A percentile compares a stretch with the other conserved stretches of the same genome.
phyloP scores from a whole-genome alignment of 2,797 vertebrate genomes.

The Xerus rutilus region DNA sequence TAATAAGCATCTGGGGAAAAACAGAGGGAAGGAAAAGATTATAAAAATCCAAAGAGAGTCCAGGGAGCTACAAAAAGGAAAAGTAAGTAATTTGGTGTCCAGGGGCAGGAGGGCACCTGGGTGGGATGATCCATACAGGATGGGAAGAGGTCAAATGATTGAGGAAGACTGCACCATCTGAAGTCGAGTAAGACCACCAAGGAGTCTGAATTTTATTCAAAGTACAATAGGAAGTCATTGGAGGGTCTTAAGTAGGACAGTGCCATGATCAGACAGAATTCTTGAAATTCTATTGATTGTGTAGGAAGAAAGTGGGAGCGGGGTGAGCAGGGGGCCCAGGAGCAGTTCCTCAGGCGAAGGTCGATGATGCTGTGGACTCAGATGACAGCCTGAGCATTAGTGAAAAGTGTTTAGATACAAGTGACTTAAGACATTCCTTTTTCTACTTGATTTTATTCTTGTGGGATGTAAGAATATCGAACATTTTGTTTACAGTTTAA shows the following conservation, averaged over 20 bases:
- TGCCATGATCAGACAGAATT: constrained; percentile 43
- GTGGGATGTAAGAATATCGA: constrained; percentile 76
- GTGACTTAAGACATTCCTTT: constrained; percentile 69
- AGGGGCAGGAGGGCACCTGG: too few species aligned
- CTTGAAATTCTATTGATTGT: constrained; percentile 4
- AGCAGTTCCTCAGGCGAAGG: background rate
- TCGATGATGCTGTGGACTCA: background rate
- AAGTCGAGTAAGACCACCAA: background rate
- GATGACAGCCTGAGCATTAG: background rate
- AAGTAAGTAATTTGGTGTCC: background rate
- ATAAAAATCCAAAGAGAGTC: background rate
- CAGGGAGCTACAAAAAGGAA: background rate
- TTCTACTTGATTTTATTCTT: constrained; percentile 70
- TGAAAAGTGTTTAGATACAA: background rate
- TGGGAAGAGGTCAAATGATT: background rate
- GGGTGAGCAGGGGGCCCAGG: background rate
- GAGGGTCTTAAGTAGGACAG: background rate
- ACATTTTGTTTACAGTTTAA: constrained; percentile 76
- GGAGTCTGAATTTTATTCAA: background rate
- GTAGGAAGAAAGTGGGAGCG: background rate
- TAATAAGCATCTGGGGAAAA: background rate
- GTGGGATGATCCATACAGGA: accelerated
- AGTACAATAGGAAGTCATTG: background rate
- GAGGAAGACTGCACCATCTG: accelerated
- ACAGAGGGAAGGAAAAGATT: background rate